Evolutionary conservation across 2,113 vertebrate species (phyloP), one percentile per base, ranked within the genome.

Genomic region (Cyphomyrus plagiostoma): DNA sequence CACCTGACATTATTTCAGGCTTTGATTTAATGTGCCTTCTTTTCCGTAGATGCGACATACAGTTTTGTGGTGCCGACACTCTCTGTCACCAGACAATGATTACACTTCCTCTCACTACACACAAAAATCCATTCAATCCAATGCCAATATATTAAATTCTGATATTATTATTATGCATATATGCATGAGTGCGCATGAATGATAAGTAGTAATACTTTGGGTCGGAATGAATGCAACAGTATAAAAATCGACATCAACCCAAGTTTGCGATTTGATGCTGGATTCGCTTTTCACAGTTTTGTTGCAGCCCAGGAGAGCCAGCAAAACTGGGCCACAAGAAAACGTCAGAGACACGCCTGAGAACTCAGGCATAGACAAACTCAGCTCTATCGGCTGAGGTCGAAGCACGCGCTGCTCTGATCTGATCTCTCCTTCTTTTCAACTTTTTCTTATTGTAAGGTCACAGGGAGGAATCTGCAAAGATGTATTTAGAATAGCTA

Each of bases 81-180:
- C 90, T 95, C 95, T 93, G 93, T 94, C 94, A 95, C 92, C 92
- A 92, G 93, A 93, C 92, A 94, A 95, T 84, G 89, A 88, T 93
- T 42, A 94, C 94, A 95, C 91, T 94, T 95, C 91, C 93, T 95
- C 92, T 94, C 92, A 94, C 96, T 95, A 95, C 94, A 95, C 94
- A 91, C 94, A 93, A 93, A 91, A 77, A 91, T 91, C 91, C 93
- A 94, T 93, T 94, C 94, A 95, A 94, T 95, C 93, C 92, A 77
- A 91, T 92, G 92, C 94, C 93, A 30, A 86, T 49, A 77, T 77
- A 42, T 77, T 77, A 6, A 77, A 77, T 77, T 35, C 74, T 42
- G 74, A 77, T 80, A 80, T 80, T 80, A 80, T 80, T 80, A 80
- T 70, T 80, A 42, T 80, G 35, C 56, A 62, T 80, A 39, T 80